Evolutionary conservation across 1,140 invertebrate genomes (phyloP), one percentile per base, ranked within the genome.

Genomic region (Neuroterus valhalla): DNA sequence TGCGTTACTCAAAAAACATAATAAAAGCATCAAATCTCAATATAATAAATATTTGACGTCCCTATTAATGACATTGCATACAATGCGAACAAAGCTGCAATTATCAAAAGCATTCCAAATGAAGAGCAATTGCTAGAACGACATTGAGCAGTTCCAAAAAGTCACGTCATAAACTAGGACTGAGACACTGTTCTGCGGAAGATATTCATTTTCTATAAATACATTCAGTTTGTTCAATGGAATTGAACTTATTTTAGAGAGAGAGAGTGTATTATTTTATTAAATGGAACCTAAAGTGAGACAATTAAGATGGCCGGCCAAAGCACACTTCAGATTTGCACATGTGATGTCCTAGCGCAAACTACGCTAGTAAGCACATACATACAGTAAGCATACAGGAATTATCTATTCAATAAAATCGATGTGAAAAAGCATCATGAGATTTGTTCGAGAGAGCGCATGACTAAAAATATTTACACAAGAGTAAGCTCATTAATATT

Each of bases 381-480:
- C 50, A 62, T 31, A 70, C 68, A 74, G 44, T 76, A 50, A 72
- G 50, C 31, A 38, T 38, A 38, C 5, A 38, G 31, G n/a, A n/a
- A n/a, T n/a, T n/a, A n/a, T n/a, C n/a, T n/a, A n/a, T n/a, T n/a
- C n/a, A n/a, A n/a, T n/a, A n/a, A n/a, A n/a, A n/a, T n/a, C 5
- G 6, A 8, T 38, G 70, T 52, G 50, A 72, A 31, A 45, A 78
- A 76, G 77, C 74, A 69, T 66, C 76, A 74, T 74, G 69, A 76
- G 71, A 73, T 76, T 70, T 76, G 74, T 71, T 75, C 75, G 73
- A 78, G 70, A 72, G 55, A 78, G 75, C 75, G 70, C 66, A 26
- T 26, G 2, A 4, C 26, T 26, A 26, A 2, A 26, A 26, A 26
- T 26, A 26, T 26, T 2, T 26, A 26, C 4, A 4, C 4, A 2